These are phyloP conservation scores for Melanostoma scalare DNA, from an alignment of 2,888 invertebrate species.

Conservation along the genomic window DNA sequence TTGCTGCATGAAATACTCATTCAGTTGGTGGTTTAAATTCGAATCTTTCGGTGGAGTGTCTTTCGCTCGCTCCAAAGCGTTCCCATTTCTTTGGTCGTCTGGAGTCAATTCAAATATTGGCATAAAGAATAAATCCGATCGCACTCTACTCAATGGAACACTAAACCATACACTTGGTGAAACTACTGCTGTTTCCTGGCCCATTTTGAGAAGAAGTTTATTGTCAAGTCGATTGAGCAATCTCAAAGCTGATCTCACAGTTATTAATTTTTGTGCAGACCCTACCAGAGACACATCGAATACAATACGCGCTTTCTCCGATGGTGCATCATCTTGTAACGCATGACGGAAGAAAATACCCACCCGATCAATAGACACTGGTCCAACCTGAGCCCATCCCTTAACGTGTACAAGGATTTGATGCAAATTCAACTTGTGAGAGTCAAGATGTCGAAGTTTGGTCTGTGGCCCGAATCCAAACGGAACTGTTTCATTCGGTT, in stretches of 20 bases:
- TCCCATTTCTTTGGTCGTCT: conserved; percentile 61
- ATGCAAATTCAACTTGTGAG: conserved; percentile 90
- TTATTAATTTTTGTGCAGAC: conserved; percentile 93
- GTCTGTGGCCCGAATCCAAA: conserved; percentile 93
- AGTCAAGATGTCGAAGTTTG: conserved; percentile 88
- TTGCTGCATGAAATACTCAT: conserved; percentile 49
- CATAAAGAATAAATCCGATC: conserved; percentile 89
- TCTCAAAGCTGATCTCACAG: conserved; percentile 94
- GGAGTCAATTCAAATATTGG: conserved; percentile 83
- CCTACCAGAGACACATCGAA: conserved; percentile 96
- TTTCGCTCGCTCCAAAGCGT: conserved; percentile 38
- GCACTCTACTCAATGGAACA: conserved; percentile 89
- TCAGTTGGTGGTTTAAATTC: conserved; percentile 57
- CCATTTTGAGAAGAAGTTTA: conserved; percentile 88
- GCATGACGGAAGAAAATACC: conserved; percentile 95
- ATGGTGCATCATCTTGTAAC: conserved; percentile 76
- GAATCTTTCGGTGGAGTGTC: conserved; percentile 49
- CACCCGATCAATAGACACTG: conserved; percentile 97
- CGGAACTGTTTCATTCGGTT: conserved; percentile 89
- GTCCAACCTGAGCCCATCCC: conserved; percentile 93
- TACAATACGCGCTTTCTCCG: conserved; percentile 89
- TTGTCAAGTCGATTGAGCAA: conserved; percentile 90
- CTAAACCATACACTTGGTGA: conserved; percentile 85
- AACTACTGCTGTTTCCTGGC: conserved; percentile 82
- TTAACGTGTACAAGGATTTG: conserved; percentile 94